Conservation (phyloP, 2,797 vertebrate species). For the Varecia variegata region DNA sequence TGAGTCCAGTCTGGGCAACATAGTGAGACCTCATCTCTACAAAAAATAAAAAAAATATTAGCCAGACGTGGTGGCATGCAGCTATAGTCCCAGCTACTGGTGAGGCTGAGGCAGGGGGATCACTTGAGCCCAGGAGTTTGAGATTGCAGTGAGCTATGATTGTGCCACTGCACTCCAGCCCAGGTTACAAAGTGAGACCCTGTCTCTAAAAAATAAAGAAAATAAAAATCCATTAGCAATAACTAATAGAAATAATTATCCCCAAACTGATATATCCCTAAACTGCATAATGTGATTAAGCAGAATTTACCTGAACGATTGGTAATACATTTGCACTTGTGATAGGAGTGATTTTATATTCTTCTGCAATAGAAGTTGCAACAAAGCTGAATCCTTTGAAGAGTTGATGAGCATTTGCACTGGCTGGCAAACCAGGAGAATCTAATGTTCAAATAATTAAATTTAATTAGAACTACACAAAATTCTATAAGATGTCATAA, state of each 20-base stretch:
- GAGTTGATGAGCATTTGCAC: conserved; percentile 98
- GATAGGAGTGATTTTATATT: conserved; percentile 93
- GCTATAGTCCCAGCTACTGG: neutral
- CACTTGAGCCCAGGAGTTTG: neutral
- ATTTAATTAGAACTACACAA: conserved; percentile 58
- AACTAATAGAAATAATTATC: conserved; percentile 33
- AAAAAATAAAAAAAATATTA: too few species aligned
- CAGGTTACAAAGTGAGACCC: neutral
- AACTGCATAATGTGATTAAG: neutral
- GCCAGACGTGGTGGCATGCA: neutral
- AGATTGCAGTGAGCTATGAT: too few species aligned
- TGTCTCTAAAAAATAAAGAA: neutral
- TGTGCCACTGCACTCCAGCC: neutral
- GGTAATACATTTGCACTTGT: conserved; percentile 94
- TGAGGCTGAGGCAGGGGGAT: neutral
- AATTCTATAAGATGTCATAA: neutral
- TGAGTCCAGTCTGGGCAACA: neutral
- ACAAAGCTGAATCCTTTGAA: conserved; percentile 99
- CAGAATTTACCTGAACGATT: conserved; percentile 92
- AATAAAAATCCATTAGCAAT: neutral
- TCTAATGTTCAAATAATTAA: conserved; percentile 84
- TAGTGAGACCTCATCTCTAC: neutral
- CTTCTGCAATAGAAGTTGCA: conserved; percentile 92
- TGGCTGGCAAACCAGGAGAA: conserved; percentile 98
- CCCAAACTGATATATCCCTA: neutral